Percentiles rank a stretch among this genome's conserved stretches.
phyloP scores from a whole-genome alignment of 2,113 vertebrate genomes.

The Thalassarche chlororhynchos region DNA sequence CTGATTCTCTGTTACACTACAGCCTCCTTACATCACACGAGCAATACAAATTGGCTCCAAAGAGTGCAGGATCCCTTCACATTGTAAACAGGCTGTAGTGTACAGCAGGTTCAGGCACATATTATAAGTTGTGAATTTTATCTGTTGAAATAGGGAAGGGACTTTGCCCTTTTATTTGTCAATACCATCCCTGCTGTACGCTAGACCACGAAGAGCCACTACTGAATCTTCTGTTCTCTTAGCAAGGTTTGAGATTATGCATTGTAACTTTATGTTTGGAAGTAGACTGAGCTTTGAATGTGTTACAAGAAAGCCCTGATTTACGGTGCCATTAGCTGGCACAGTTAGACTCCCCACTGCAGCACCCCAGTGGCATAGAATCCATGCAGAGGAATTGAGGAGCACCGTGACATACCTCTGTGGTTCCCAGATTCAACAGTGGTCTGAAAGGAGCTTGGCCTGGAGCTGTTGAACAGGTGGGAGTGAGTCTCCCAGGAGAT shows the following conservation, averaged over 20 bases:
- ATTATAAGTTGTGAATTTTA: not conserved
- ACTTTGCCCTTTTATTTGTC: not conserved
- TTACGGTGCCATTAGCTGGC: not conserved
- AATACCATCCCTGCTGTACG: not conserved
- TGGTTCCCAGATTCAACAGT: not conserved
- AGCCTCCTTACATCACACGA: not conserved
- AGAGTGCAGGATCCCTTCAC: not conserved
- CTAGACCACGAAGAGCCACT: not conserved
- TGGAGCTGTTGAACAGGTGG: conserved; percentile 11
- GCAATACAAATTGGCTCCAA: not conserved
- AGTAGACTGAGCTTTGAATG: not conserved
- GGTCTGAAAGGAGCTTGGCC: not conserved
- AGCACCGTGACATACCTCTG: not conserved
- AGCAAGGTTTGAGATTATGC: not conserved
- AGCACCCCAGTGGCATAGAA: not conserved
- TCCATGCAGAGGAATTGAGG: not conserved
- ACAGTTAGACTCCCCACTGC: not conserved
- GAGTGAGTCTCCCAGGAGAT: conserved; percentile 21
- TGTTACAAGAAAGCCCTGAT: not conserved
- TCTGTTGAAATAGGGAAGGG: not conserved
- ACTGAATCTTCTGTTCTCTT: not conserved
- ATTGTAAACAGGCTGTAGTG: not conserved
- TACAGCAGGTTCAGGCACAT: not conserved
- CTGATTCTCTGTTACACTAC: not conserved
- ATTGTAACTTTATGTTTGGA: not conserved